Evolutionary conservation across 2,888 invertebrate genomes (phyloP), one percentile per base, ranked within the genome.

Genomic region (Mechanitis messenoides): DNA sequence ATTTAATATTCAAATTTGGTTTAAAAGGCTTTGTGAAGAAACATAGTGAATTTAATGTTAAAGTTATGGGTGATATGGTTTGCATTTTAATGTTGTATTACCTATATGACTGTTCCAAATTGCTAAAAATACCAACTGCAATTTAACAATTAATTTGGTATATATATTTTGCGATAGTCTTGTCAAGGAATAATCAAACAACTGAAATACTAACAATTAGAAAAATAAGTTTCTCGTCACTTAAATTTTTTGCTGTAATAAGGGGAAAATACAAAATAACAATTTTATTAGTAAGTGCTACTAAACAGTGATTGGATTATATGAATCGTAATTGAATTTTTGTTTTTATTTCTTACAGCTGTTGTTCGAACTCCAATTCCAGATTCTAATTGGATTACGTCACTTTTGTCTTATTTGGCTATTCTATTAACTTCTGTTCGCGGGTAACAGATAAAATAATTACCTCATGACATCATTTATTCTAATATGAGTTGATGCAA

Each of bases 271-370:
- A 47, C 62, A 68, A 65, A 67, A 68, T 56, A 67, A 65, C 66
- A 66, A 60, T 63, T 63, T 65, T 64, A 67, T 63, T 20, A 20
- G 20, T 20, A 60, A 58, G 54, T 65, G 60, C 58, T 60, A 55
- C 67, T 42, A 58, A 59, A 55, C 68, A 57, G 63, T 68, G 64
- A 70, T 68, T 63, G 66, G 68, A 61, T 66, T 65, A 63, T 69
- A 66, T 65, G 68, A 61, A 68, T 66, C 62, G 65, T 68, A 70
- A 69, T 69, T 67, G 68, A 65, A 64, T 68, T 61, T 64, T 67
- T 69, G 70, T 69, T 68, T 66, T 65, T 60, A 64, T 68, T 68
- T 60, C 56, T 53, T 56, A 60, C 68, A 62, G 60, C 67, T 63
- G 62, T 62, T 62, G 62, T 62, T 64, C 57, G 61, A 61, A 64